Percentiles rank a stretch among this genome's conserved stretches.
Evolutionary conservation across 2,113 vertebrate genomes (phyloP).

Genomic region (Jacana jacana): DNA sequence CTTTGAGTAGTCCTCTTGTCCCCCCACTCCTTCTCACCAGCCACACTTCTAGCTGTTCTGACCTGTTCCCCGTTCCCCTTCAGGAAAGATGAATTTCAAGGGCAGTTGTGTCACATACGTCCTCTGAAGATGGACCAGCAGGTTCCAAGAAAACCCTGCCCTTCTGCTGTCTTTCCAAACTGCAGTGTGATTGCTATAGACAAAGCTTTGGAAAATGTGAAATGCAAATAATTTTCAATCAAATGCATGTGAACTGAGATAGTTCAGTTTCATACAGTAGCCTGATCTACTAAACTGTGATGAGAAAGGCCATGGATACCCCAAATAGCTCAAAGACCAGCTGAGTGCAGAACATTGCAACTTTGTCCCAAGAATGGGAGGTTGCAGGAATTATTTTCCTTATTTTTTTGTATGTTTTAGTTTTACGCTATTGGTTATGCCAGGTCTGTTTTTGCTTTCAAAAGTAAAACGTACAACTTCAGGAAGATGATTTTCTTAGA

Average conservation of each 20-base stretch:
- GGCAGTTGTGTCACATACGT: background rate
- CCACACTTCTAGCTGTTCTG: background rate
- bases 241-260: background rate
- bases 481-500: background rate
- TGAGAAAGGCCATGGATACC: background rate
- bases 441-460: background rate
- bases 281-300: background rate
- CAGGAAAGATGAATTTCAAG: background rate
- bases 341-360: background rate
- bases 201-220: background rate
- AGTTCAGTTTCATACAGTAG: background rate
- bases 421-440: background rate
- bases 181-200: background rate
- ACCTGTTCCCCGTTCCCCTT: accelerated
- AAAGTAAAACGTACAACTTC: background rate
- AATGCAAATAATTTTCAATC: background rate
- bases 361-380: background rate
- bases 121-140: background rate
- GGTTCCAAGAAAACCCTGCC: background rate
- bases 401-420: background rate
- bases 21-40: background rate
- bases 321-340: background rate
- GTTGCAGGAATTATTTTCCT: background rate
- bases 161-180: background rate
- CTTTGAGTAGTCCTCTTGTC: background rate